A percentile compares a stretch with the other conserved stretches of the same genome.
phyloP scores from a whole-genome alignment of 2,797 vertebrate species.

The Pampus argenteus region DNA sequence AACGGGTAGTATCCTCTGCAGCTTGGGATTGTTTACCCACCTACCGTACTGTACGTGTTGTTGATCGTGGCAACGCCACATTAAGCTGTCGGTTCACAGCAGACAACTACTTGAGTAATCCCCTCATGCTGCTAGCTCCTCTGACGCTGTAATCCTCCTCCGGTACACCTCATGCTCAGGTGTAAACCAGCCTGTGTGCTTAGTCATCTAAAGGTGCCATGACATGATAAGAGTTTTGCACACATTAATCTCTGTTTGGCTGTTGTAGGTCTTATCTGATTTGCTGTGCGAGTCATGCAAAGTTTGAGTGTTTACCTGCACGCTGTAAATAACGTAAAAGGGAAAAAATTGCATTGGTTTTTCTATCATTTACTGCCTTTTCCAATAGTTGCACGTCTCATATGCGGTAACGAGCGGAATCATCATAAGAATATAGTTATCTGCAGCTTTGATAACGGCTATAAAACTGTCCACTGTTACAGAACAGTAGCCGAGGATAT shows the following conservation, averaged over 20 bases:
- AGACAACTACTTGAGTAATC: slow-evolving; percentile 70
- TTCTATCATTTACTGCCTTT: not conserved
- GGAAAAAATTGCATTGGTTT: not conserved
- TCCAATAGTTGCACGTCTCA: not conserved
- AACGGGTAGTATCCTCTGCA: not conserved
- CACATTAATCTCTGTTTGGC: slow-evolving; percentile 37
- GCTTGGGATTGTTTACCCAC: not conserved
- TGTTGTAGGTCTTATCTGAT: slow-evolving; percentile 16
- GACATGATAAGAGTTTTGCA: slow-evolving; percentile 42
- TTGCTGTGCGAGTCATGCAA: slow-evolving; percentile 15
- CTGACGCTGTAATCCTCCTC: slow-evolving; percentile 82
- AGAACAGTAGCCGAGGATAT: not conserved
- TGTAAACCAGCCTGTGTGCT: slow-evolving; percentile 57
- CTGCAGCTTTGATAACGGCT: slow-evolving; percentile 12
- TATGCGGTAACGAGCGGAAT: not conserved
- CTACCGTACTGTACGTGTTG: not conserved
- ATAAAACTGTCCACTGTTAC: not conserved
- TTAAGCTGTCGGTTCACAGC: slow-evolving; percentile 24
- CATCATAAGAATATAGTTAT: not conserved
- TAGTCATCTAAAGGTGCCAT: slow-evolving; percentile 55
- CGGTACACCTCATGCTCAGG: slow-evolving; percentile 64
- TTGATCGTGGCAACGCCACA: not conserved
- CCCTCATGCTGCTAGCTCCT: slow-evolving; percentile 65
- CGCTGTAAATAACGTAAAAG: not conserved
- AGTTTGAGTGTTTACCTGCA: not conserved